Evolutionary conservation across 2,888 invertebrate species (phyloP).

Genomic region (Thera britannica): DNA sequence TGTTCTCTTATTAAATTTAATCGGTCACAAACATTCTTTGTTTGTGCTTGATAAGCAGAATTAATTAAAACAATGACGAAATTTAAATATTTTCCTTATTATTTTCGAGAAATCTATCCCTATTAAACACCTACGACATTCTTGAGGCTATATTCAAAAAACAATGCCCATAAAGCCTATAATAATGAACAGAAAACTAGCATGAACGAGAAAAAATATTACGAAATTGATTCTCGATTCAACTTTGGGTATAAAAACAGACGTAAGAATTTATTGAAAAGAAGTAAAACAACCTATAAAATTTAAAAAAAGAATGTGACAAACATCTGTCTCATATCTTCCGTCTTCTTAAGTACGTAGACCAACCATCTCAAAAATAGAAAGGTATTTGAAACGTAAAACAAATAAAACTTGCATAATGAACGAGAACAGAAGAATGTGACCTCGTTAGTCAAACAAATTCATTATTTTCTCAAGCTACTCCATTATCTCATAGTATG

Average conservation of each 20-base stretch:
- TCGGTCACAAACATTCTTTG: background rate
- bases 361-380: slow-evolving; percentile 20
- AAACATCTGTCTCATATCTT: slow-evolving; percentile 16
- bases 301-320: slow-evolving; percentile 1
- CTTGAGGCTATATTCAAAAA: background rate
- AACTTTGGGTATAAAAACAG: no score
- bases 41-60: background rate
- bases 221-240: no score
- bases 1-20: no score
- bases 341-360: background rate
- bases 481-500: slow-evolving; percentile 49
- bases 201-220: no score
- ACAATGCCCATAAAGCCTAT: background rate
- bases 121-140: background rate
- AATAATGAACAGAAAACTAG: no score
- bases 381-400: slow-evolving; percentile 24
- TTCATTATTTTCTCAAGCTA: slow-evolving; percentile 47
- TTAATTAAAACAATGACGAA: background rate
- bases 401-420: slow-evolving; percentile 30
- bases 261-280: background rate
- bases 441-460: slow-evolving; percentile 42
- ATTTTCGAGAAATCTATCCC: background rate
- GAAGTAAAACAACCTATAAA: background rate
- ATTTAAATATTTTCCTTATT: background rate
- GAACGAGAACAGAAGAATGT: slow-evolving; percentile 39